phyloP scores from a whole-genome alignment of 2,113 vertebrate species.

The Alaudala cheleensis region DNA sequence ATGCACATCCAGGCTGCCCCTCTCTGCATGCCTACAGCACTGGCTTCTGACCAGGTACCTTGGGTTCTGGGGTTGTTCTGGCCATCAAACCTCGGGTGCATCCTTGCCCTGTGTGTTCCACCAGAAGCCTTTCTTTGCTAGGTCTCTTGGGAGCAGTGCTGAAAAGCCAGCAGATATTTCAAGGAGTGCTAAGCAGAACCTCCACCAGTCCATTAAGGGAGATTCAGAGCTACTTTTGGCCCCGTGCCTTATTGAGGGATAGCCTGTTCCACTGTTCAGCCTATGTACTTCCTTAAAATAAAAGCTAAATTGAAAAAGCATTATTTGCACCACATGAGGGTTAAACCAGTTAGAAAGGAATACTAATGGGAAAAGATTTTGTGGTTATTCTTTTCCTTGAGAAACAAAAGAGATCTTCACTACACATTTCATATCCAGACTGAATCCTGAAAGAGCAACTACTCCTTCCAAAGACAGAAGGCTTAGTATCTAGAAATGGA shows the following conservation, averaged over 20 bases:
- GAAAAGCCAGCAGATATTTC: neutral
- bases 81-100: neutral
- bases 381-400: neutral
- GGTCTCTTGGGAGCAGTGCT: neutral
- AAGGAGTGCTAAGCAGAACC: neutral
- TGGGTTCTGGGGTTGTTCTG: neutral
- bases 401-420: neutral
- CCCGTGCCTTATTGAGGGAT: neutral
- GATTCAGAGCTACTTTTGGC: neutral
- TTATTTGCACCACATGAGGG: neutral
- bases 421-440: neutral
- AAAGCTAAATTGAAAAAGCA: neutral
- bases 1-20: neutral
- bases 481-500: neutral
- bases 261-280: neutral
- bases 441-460: neutral
- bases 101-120: neutral
- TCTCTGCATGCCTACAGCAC: neutral
- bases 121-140: neutral
- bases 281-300: neutral
- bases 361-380: neutral
- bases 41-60: neutral
- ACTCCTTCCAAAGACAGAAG: neutral
- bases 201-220: neutral
- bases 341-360: neutral